Evolutionary conservation across 2,797 vertebrate species (phyloP), one percentile per base, ranked within the genome.

Genomic region (Leuciscus waleckii): DNA sequence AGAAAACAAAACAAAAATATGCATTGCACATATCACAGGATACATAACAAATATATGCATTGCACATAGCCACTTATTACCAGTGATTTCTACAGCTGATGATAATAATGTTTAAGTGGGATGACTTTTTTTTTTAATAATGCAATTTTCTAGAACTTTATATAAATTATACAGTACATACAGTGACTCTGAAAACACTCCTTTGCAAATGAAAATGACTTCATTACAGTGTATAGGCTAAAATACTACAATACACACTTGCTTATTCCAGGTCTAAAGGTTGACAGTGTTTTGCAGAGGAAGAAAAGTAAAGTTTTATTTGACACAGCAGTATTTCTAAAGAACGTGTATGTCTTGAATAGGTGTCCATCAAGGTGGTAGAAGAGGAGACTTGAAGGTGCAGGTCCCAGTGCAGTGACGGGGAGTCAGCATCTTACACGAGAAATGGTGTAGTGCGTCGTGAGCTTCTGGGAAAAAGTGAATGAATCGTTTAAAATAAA

Each of bases 341-440:
- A 37, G 54, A 63, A 63, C 56, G 1, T 35, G 21, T 56, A 13
- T 21, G 67, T 70, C 51, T 69, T 70, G 46, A 63, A 14, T 71
- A n/a, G 67, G 54, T 73, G 56, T 80, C 41, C 79, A 71, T 97
- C 94, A 97, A 82, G 96, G 97, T 70, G 97, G 98, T 82, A 97
- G 92, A 90, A 98, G 95, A 85, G 97, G 98, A 80, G 97, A 96
- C 89, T 98, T 99, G 96, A 97, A 99, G 92, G 97, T 97, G 94
- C 97, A 99, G 94, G 96, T 97, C 85, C 97, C 97, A 3, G 93
- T 95, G 95, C 97, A 99, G 94, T 98, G 98, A 87, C 97, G 97
- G 83, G 97, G 98, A 85, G 97, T 99, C 94, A 98, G 92, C 98
- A 99, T 99, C 94, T 99, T 98, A 94, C 97, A 99, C 87, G 97